These are phyloP conservation scores for Congeria kusceri DNA, from an alignment of 2,888 invertebrate genomes.

Conservation along the genomic window DNA sequence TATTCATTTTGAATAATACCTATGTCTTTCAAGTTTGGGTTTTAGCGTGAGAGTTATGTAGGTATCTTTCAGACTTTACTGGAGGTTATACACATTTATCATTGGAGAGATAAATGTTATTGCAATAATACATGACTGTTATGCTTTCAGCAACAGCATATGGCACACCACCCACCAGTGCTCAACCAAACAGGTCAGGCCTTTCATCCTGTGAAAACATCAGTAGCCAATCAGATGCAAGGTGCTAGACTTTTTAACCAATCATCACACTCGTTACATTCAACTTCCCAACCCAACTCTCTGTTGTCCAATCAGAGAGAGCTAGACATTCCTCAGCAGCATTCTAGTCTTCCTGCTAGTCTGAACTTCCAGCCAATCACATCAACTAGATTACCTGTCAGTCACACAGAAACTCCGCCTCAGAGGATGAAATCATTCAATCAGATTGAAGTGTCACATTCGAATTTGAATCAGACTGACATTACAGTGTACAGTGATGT, in stretches of 20 bases:
- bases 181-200: slow-evolving; percentile 14
- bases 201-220: slow-evolving; percentile 7
- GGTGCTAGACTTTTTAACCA: too few relatives aligned
- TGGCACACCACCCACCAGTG: slow-evolving; percentile 20
- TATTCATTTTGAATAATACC: too few relatives aligned
- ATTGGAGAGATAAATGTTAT: too few relatives aligned
- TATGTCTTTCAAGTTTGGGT: too few relatives aligned
- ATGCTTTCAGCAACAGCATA: slow-evolving; percentile 28
- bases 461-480: slow-evolving; percentile 11
- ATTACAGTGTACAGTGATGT: slow-evolving; percentile 11
- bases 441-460: slow-evolving; percentile 3
- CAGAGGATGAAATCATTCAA: neutral
- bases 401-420: neutral
- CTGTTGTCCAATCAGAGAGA: slow-evolving; percentile 29
- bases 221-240: slow-evolving; percentile 24
- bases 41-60: too few relatives aligned
- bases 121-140: too few relatives aligned
- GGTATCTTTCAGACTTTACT: too few relatives aligned
- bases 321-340: slow-evolving; percentile 1
- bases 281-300: slow-evolving; percentile 15
- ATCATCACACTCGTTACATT: too few relatives aligned
- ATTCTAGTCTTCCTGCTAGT: slow-evolving; percentile 33
- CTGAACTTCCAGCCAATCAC: slow-evolving; percentile 1
- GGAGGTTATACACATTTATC: too few relatives aligned
- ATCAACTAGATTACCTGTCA: neutral